Percentiles rank a stretch among this genome's conserved stretches.
Conservation (phyloP, 2,888 invertebrate genomes). For the Leptinotarsa juncta region DNA sequence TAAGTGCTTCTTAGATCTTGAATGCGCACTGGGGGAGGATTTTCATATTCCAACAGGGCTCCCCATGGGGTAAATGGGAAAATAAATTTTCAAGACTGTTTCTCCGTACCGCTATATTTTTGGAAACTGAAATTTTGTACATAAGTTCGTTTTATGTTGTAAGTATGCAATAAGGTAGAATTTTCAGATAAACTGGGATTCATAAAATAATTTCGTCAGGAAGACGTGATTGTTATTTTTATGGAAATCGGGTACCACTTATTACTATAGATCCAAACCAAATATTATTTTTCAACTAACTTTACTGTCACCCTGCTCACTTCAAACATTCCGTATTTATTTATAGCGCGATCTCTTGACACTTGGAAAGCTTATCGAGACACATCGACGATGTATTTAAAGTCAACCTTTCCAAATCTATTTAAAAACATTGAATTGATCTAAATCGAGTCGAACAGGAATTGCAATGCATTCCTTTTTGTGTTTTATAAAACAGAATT, state of each 20-base stretch:
- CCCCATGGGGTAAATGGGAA: too few species aligned
- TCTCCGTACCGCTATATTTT: too few species aligned
- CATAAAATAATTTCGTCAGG: background rate
- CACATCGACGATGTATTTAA: slow-evolving; percentile 27
- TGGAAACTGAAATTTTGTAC: too few species aligned
- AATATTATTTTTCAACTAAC: slow-evolving; percentile 21
- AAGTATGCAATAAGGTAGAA: too few species aligned
- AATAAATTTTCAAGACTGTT: too few species aligned
- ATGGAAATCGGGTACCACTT: background rate
- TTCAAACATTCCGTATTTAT: slow-evolving; percentile 26
- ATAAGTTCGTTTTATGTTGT: too few species aligned
- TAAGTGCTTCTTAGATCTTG: too few species aligned
- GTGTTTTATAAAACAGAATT: background rate
- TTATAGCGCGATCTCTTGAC: slow-evolving; percentile 25
- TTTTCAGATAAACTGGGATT: too few species aligned
- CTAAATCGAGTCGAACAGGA: slow-evolving; percentile 25
- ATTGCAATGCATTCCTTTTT: slow-evolving; percentile 23
- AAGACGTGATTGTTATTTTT: background rate
- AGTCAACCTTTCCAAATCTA: slow-evolving; percentile 28
- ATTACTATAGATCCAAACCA: slow-evolving; percentile 20
- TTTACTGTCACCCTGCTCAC: slow-evolving; percentile 14
- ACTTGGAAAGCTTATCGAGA: slow-evolving; percentile 25
- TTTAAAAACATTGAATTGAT: slow-evolving; percentile 28
- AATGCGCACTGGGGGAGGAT: too few species aligned
- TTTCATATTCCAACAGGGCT: too few species aligned